Evolutionary conservation across 2,797 vertebrate genomes (phyloP).

Genomic region (Scolopax rusticola): DNA sequence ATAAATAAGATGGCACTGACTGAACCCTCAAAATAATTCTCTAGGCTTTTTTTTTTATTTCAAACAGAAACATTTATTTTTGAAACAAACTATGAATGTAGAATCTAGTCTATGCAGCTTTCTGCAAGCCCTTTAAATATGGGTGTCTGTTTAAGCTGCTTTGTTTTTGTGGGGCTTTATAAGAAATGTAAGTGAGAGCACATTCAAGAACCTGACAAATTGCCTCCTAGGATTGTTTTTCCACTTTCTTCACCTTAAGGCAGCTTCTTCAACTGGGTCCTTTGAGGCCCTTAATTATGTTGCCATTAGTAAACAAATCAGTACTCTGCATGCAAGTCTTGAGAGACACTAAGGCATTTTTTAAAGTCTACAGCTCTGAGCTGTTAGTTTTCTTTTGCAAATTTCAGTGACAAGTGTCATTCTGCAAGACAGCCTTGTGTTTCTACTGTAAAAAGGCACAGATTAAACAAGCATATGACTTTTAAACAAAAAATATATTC

Average conservation of each 20-base stretch:
- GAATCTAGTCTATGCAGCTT: background rate
- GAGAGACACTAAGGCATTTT: background rate
- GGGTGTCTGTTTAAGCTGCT: background rate
- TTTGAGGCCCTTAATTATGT: background rate
- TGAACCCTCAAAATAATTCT: background rate
- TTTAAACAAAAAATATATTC: background rate
- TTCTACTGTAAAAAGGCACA: background rate
- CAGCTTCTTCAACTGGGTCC: background rate
- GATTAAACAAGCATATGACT: background rate
- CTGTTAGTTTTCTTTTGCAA: background rate
- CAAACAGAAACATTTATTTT: background rate
- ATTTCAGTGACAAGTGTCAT: background rate
- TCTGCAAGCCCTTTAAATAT: background rate
- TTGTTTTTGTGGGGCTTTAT: background rate
- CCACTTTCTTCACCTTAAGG: background rate
- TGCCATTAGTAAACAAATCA: background rate
- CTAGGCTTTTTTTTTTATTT: background rate
- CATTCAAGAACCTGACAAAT: background rate
- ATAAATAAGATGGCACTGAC: background rate
- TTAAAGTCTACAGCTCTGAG: background rate
- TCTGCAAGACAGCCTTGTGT: background rate
- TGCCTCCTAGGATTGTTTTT: background rate
- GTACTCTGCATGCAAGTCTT: background rate
- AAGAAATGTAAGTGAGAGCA: background rate
- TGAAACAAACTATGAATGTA: background rate